A percentile compares a stretch with the other conserved stretches of the same genome.
Evolutionary conservation across 2,113 vertebrate species (phyloP).

Genomic region (Butorides virescens): DNA sequence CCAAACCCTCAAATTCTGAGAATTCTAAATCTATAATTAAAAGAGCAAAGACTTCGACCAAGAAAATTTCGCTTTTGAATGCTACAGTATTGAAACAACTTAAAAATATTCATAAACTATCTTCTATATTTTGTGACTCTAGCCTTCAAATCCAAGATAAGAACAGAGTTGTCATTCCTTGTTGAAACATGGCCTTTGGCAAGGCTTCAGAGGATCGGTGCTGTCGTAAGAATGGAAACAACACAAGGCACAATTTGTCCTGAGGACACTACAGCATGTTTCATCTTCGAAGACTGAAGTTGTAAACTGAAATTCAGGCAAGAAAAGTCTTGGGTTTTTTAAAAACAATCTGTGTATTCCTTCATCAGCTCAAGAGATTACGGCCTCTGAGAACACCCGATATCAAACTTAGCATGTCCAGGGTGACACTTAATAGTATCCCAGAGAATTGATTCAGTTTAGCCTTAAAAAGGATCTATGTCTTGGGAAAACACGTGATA

Average conservation of each 20-base stretch:
- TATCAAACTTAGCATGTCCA: background rate
- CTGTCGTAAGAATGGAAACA: background rate
- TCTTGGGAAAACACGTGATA: background rate
- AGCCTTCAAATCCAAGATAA: background rate
- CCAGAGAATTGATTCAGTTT: background rate
- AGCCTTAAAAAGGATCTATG: background rate
- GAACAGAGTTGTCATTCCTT: background rate
- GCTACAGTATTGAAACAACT: background rate
- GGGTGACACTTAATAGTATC: background rate
- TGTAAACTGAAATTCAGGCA: background rate
- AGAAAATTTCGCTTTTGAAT: background rate
- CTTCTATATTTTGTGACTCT: background rate
- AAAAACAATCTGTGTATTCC: background rate
- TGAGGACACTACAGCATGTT: background rate
- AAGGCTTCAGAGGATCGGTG: background rate
- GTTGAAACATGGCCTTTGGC: conserved; percentile 6
- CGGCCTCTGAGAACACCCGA: background rate
- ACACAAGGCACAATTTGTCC: background rate
- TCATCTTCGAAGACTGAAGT: background rate
- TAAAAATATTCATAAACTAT: background rate
- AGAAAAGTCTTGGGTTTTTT: background rate
- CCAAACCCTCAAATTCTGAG: background rate
- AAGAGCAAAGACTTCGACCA: background rate
- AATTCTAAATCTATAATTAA: background rate
- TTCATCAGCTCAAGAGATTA: background rate